These are phyloP conservation scores for Meloe dianella DNA, from an alignment of 2,888 invertebrate species.

Conservation along the genomic window DNA sequence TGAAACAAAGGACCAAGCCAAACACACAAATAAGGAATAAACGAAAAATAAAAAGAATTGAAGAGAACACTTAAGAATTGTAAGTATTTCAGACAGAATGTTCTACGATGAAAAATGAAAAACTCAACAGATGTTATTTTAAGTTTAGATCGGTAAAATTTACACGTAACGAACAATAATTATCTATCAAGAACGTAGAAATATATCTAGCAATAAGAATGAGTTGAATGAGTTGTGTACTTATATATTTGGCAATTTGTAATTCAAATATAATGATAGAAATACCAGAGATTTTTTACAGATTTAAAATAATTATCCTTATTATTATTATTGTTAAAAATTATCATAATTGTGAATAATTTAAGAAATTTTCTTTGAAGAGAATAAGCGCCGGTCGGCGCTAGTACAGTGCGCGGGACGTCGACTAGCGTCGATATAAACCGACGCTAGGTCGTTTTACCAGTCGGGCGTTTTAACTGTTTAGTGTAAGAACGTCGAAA, in stretches of 20 bases:
- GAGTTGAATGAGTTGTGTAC: too few relatives aligned
- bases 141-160: background rate
- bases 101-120: background rate
- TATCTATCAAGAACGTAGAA: background rate
- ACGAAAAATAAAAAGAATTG: background rate
- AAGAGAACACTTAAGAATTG: background rate
- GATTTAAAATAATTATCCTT: background rate
- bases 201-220: too few relatives aligned
- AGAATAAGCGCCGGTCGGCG: slow-evolving; percentile 45
- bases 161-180: background rate
- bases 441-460: slow-evolving; percentile 27
- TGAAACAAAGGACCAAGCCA: slow-evolving; percentile 37
- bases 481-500: slow-evolving; percentile 1
- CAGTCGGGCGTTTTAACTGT: slow-evolving; percentile 11
- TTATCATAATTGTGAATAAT: background rate
- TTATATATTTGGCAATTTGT: too few relatives aligned
- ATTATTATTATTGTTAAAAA: background rate
- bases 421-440: slow-evolving; percentile 35
- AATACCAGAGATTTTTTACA: background rate
- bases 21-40: background rate
- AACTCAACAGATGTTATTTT: slow-evolving; percentile 3
- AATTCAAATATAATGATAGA: too few relatives aligned
- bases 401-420: slow-evolving; percentile 45
- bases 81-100: slow-evolving; percentile 1
- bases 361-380: slow-evolving; percentile 2